phyloP scores from a whole-genome alignment of 37 sponge, comb jelly and placozoan genomes.

The Halichondria panicea region DNA sequence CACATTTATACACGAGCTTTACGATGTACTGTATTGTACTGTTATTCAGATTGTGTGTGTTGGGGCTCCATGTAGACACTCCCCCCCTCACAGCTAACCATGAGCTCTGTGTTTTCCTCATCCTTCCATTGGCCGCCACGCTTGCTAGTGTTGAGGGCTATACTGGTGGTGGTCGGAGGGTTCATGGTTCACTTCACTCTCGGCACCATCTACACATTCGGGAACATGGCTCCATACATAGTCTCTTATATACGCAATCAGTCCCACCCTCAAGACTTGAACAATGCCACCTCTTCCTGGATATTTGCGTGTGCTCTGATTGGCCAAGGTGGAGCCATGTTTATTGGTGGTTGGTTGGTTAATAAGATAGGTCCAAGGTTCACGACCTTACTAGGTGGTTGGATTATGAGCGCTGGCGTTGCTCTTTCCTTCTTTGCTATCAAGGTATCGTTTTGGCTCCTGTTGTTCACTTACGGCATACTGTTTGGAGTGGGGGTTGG shows the following conservation, averaged over 20 bases:
- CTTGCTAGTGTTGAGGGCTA: constrained; percentile 11
- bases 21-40: too few relatives aligned
- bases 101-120: too few relatives aligned
- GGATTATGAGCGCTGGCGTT: constrained; percentile 56
- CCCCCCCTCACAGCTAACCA: too few relatives aligned
- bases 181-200: constrained; percentile 82
- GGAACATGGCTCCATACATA: constrained; percentile 85
- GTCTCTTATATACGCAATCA: constrained; percentile 73
- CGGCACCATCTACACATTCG: constrained; percentile 82
- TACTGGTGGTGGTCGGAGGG: constrained; percentile 63
- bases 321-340: constrained; percentile 74
- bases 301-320: constrained; percentile 56
- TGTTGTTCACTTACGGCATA: constrained; percentile 80
- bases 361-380: constrained; percentile 73
- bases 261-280: constrained; percentile 40
- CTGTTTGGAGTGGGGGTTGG: constrained; percentile 84
- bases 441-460: constrained; percentile 55
- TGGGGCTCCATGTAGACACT: too few relatives aligned
- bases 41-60: too few relatives aligned
- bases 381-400: constrained; percentile 73
- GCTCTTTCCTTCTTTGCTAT: constrained; percentile 46
- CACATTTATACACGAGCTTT: too few relatives aligned
- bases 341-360: constrained; percentile 77
- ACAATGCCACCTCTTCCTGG: constrained; percentile 27
- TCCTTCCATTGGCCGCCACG: constrained; percentile 12